phyloP scores from a whole-genome alignment of 1,140 invertebrate genomes.

The Ostrea edulis region DNA sequence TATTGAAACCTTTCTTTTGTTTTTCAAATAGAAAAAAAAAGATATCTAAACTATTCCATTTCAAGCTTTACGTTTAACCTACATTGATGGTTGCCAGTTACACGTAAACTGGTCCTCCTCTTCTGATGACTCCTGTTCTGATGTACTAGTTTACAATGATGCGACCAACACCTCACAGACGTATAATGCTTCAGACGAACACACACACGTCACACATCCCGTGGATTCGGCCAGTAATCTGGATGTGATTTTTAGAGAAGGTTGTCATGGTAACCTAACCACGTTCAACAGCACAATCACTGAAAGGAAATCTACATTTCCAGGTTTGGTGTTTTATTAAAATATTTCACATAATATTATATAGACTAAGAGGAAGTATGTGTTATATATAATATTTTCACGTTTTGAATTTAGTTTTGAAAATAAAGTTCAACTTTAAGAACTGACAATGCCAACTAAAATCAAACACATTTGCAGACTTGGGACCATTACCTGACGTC shows the following conservation, averaged over 20 bases:
- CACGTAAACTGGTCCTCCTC: not conserved
- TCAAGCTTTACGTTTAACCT: not conserved
- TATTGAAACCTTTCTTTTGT: not conserved
- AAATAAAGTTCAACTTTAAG: not conserved
- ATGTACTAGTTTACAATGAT: not conserved
- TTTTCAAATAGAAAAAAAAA: too few relatives aligned
- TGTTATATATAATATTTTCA: not conserved
- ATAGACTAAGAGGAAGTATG: not conserved
- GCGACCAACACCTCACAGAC: not conserved
- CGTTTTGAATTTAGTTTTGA: too few relatives aligned
- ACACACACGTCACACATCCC: not conserved
- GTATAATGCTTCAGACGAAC: not conserved
- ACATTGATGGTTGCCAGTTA: not conserved
- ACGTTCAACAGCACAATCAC: not conserved
- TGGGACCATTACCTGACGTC: not conserved
- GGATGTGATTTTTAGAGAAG: not conserved
- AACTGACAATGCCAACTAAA: not conserved
- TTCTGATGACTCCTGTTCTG: not conserved
- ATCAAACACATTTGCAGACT: not conserved
- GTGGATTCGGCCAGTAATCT: not conserved
- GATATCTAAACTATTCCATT: not conserved
- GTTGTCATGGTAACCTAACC: not conserved
- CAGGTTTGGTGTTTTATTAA: not conserved
- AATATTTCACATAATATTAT: not conserved
- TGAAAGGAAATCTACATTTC: not conserved